Evolutionary conservation across 2,888 invertebrate genomes (phyloP).

Genomic region (Rhagophthalmus giganteus): DNA sequence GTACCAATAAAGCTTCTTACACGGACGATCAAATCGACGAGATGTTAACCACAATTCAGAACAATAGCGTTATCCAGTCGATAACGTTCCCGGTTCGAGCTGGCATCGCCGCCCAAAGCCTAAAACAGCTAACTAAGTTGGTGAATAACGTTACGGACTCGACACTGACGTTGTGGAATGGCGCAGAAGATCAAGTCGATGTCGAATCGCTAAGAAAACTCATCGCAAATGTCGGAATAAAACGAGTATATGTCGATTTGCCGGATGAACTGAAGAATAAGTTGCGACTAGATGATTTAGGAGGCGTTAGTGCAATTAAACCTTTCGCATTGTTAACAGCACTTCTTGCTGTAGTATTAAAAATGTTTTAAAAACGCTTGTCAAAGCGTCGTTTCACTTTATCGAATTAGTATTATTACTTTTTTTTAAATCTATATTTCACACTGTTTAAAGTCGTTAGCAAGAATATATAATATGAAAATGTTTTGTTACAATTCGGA

Average conservation of each 20-base stretch:
- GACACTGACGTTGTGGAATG: slow-evolving; percentile 82
- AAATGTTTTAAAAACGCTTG: background rate
- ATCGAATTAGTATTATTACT: too few species aligned
- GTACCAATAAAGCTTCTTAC: slow-evolving; percentile 62
- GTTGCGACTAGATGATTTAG: slow-evolving; percentile 52
- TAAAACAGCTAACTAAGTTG: slow-evolving; percentile 63
- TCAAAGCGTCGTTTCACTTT: too few species aligned
- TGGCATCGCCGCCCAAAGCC: slow-evolving; percentile 68
- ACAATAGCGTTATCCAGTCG: slow-evolving; percentile 62
- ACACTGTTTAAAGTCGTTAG: too few species aligned
- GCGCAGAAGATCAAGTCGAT: slow-evolving; percentile 68
- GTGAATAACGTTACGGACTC: slow-evolving; percentile 60
- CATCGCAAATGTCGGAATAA: slow-evolving; percentile 67
- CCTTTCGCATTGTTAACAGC: slow-evolving; percentile 1
- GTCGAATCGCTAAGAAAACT: slow-evolving; percentile 66
- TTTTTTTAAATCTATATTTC: too few species aligned
- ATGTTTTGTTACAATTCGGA: too few species aligned
- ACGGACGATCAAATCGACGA: slow-evolving; percentile 64
- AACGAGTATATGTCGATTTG: slow-evolving; percentile 77
- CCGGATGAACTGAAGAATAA: slow-evolving; percentile 63
- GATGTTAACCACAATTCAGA: slow-evolving; percentile 67
- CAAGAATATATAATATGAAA: too few species aligned
- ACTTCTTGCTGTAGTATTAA: background rate
- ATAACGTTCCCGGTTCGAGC: slow-evolving; percentile 83
- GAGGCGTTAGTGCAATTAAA: background rate